Base-by-base conservation (phyloP, 1,140 invertebrate species). In the Agraylea sexmaculata region DNA sequence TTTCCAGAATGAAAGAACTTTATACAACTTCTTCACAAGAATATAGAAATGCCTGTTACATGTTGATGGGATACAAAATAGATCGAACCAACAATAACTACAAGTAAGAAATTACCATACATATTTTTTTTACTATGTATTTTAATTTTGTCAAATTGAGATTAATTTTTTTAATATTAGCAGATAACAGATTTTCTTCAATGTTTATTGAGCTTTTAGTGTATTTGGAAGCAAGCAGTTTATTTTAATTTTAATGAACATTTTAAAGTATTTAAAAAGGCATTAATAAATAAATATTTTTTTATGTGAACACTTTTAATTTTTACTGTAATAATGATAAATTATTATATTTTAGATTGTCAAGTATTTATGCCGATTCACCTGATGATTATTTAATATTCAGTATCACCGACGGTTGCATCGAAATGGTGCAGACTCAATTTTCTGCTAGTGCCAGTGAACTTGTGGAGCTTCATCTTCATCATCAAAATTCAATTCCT, bases 351-450 rank as follows among this genome's bases (percentile, higher is more conserved):
- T 60, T 4, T 52, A 67, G 71, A 43, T 61, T 94, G 40, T 82
- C 77, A 25, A 89, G 78, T 61, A 82, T 89, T 69, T 93, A 89
- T 63, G 83, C 87, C 0, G 87, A 90, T 42, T 78, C 77, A 3
- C 70, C 75, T 0, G 77, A 87, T 20, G 85, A 93, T 53, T 80
- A 77, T 54, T 59, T 93, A 8, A 73, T 80, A 21, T 91, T 93
- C 53, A 76, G 83, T 43, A 68, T 90, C 27, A 74, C 71, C 44
- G 70, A 76, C 12, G 72, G 77, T 1, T 83, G 80, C n/a, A 73
- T 74, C 20, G 78, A 87, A 55, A 71, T 92, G 58, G 60, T 92
- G 7, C 83, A 87, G 52, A 90, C 84, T 0, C 71, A 78, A n/a
- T 92, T 83, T 55, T 86, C 86, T 0, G 60, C 69, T 2, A 80